These are phyloP conservation scores for Staurois parvus DNA, from an alignment of 2,797 vertebrate species.

Conservation along the genomic window DNA sequence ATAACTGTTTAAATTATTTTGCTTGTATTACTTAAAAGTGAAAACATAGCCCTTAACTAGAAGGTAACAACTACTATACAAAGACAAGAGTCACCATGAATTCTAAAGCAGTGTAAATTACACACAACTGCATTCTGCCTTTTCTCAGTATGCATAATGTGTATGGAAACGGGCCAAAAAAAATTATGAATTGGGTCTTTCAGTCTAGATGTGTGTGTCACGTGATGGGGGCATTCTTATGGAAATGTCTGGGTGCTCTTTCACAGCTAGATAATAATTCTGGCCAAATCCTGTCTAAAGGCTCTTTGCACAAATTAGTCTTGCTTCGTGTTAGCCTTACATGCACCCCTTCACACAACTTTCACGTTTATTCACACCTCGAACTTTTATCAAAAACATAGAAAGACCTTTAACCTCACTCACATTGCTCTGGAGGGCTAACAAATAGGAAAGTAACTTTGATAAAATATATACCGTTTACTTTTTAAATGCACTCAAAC, in stretches of 20 bases:
- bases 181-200: slow-evolving; percentile 60
- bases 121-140: slow-evolving; percentile 46
- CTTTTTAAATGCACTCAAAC: no score
- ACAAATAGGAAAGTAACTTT: no score
- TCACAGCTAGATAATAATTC: slow-evolving; percentile 28
- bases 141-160: slow-evolving; percentile 61
- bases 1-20: slow-evolving; percentile 19
- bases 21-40: slow-evolving; percentile 42
- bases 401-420: slow-evolving; percentile 51
- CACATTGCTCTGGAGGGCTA: slow-evolving; percentile 28
- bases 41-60: slow-evolving; percentile 63
- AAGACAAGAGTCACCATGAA: slow-evolving; percentile 44
- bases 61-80: slow-evolving; percentile 63
- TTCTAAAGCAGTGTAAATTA: slow-evolving; percentile 56
- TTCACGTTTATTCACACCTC: slow-evolving; percentile 60
- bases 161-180: slow-evolving; percentile 46
- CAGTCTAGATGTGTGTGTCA: slow-evolving; percentile 42
- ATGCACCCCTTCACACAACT: slow-evolving; percentile 54
- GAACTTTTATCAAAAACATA: slow-evolving; percentile 50
- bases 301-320: slow-evolving; percentile 51
- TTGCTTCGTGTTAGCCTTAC: slow-evolving; percentile 39
- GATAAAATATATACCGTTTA: no score
- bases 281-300: slow-evolving; percentile 61
- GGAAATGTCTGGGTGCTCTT: slow-evolving; percentile 51
- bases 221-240: slow-evolving; percentile 58